Percentiles rank a stretch among this genome's conserved stretches.
Conservation (phyloP, 2,113 vertebrate genomes). For the Sphaerodactylus townsendi region DNA sequence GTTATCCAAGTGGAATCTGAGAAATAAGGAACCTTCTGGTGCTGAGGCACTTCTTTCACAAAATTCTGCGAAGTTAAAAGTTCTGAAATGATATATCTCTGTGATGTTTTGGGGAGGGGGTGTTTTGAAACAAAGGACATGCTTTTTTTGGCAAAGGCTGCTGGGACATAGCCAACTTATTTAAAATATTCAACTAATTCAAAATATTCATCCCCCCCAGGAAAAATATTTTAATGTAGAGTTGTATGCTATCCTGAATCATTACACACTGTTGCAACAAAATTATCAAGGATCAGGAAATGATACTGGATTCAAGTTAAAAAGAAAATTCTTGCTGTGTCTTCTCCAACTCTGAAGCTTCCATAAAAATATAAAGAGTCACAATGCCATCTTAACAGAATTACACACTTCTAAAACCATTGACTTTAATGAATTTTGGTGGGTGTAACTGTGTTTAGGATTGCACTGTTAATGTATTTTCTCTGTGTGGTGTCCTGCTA, state of each 20-base stretch:
- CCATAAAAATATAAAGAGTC: not conserved
- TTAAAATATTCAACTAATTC: not conserved
- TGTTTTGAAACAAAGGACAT: not conserved
- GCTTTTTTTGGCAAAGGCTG: not conserved
- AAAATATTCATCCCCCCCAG: not conserved
- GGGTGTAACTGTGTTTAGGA: too few species aligned
- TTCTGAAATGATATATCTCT: not conserved
- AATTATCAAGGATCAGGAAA: not conserved
- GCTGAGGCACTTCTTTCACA: not conserved
- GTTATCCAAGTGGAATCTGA: not conserved
- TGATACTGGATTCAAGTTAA: not conserved
- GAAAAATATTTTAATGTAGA: too few species aligned
- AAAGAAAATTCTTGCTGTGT: not conserved
- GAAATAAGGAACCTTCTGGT: not conserved
- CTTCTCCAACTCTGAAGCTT: not conserved
- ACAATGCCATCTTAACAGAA: too few species aligned
- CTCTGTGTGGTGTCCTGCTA: not conserved
- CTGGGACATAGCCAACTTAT: not conserved
- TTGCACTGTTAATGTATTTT: not conserved
- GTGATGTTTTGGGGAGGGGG: too few species aligned
- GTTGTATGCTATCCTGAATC: not conserved
- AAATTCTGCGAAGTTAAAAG: not conserved
- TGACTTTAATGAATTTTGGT: too few species aligned
- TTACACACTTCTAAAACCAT: too few species aligned
- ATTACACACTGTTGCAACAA: fast-evolving